Conservation (phyloP, 2,113 vertebrate genomes). For the Larimichthys polyactis region DNA sequence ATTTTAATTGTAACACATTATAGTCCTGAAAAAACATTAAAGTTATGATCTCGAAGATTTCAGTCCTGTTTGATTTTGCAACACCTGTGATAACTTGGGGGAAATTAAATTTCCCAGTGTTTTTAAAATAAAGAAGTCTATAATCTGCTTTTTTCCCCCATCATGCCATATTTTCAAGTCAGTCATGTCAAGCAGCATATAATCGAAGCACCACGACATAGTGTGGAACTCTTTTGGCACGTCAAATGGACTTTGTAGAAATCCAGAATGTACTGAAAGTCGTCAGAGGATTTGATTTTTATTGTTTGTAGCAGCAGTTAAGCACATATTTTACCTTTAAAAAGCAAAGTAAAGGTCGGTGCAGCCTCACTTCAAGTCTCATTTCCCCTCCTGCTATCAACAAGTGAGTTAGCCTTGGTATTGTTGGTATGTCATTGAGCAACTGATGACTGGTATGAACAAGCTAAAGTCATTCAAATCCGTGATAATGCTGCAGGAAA, state of each 20-base stretch:
- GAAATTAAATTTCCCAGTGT: neutral
- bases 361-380: conserved; percentile 19
- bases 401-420: conserved; percentile 28
- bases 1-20: conserved; percentile 4
- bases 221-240: conserved; percentile 4
- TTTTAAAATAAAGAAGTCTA: too few species aligned
- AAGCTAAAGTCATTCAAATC: conserved; percentile 23
- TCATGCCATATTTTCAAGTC: neutral
- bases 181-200: too few species aligned
- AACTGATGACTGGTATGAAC: conserved; percentile 54
- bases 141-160: neutral
- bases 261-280: neutral
- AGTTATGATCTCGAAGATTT: neutral
- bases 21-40: neutral
- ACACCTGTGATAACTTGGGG: neutral
- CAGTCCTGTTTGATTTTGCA: neutral
- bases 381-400: conserved; percentile 7
- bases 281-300: neutral
- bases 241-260: neutral
- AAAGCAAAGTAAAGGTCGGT: neutral
- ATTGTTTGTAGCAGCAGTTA: neutral
- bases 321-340: neutral
- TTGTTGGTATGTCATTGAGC: conserved; percentile 52
- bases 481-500: conserved; percentile 1
- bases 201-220: neutral